Evolutionary conservation across 2,797 vertebrate genomes (phyloP).

Genomic region (Poeciliopsis paucimaculata): DNA sequence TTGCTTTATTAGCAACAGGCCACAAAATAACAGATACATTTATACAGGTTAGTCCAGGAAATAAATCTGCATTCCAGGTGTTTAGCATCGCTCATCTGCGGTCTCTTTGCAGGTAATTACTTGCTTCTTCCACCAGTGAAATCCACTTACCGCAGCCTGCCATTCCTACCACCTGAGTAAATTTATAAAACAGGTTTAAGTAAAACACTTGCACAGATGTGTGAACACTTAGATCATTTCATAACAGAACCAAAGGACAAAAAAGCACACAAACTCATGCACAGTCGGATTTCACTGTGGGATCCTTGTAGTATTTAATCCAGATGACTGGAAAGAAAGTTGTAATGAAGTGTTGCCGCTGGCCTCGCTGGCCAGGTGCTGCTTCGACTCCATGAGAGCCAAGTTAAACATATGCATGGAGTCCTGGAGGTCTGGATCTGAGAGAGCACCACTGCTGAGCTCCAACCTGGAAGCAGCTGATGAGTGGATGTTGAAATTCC

Average conservation of each 20-base stretch:
- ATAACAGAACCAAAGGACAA: neutral
- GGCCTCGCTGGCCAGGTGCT: constrained; percentile 53
- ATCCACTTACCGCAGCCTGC: constrained; percentile 32
- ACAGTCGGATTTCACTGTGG: constrained; percentile 5
- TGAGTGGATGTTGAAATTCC: constrained; percentile 4
- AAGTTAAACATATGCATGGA: constrained; percentile 60
- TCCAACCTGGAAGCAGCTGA: constrained; percentile 20
- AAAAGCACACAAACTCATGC: neutral
- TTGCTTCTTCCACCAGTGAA: constrained; percentile 23
- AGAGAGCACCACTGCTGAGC: constrained; percentile 34
- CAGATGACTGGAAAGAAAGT: constrained; percentile 30
- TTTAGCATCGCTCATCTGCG: constrained; percentile 57
- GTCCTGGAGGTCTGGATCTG: constrained; percentile 6
- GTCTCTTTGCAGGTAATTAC: constrained; percentile 51
- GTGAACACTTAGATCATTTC: neutral
- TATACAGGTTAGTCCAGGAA: constrained; percentile 61
- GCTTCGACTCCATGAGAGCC: constrained; percentile 46
- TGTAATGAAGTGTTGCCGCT: constrained; percentile 47
- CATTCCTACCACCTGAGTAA: constrained; percentile 15
- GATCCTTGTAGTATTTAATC: constrained; percentile 16
- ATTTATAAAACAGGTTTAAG: constrained; percentile 16
- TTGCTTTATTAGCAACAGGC: constrained; percentile 41
- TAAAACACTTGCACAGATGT: neutral
- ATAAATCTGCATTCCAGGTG: constrained; percentile 62
- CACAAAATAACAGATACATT: constrained; percentile 48